Evolutionary conservation across 2,888 invertebrate species (phyloP), one percentile per base, ranked within the genome.

Genomic region (Zootermopsis nevadensis): DNA sequence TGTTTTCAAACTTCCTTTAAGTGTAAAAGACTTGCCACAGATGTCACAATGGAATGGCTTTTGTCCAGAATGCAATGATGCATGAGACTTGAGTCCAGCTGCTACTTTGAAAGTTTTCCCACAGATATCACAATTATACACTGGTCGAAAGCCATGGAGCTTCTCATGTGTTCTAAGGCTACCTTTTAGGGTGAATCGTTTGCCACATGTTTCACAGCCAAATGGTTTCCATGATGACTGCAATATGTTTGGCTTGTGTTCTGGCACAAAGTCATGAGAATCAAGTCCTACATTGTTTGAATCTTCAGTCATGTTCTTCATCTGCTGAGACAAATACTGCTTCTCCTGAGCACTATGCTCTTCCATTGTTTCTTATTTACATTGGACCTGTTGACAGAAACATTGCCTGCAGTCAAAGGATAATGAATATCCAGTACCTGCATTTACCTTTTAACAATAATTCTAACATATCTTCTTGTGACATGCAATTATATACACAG

Each of bases 101-200:
- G 66, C 66, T 35, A 79, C 66, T 79, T 79, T 79, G 22, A 79
- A 79, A 27, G 24, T 79, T 66, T 79, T 79, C 22, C 79, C 79
- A 79, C 79, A 79, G 0, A 79, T 27, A 79, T 79, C 79, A 79
- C 79, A 79, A 66, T 33, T 66, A 53, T 79, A 79, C 22, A 66
- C 38, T 66, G 79, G 66, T 6, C 79, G 60, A 33, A 79, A 79
- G 27, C 79, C 66, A 66, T 79, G 79, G 31, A 79, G 66, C 30
- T 79, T 79, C 60, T 79, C 79, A n/a, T 79, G 79, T 24, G 79
- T 79, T 27, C 35, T 79, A n/a, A 79, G 60, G 27, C 79, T 79
- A 31, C 79, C 79, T 79, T 33, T 79, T 35, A 79, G 38, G 19
- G 79, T 79, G 35, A 79, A 79, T 33, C 79, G 55, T 33, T 79